A percentile compares a stretch with the other conserved stretches of the same genome.
phyloP scores from a whole-genome alignment of 1,140 invertebrate species.

The Drosophila gunungcola region DNA sequence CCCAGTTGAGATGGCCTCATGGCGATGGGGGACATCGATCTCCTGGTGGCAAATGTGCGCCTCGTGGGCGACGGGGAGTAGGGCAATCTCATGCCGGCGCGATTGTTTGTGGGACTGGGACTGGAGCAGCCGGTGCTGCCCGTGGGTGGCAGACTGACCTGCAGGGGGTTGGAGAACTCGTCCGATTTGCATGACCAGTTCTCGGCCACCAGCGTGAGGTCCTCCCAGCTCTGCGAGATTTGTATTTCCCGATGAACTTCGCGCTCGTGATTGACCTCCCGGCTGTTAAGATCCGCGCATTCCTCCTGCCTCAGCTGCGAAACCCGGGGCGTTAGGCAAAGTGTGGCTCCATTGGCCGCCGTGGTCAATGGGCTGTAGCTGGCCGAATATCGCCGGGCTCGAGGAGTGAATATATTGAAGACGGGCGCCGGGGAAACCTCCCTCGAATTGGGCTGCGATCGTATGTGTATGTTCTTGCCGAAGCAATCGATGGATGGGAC shows the following conservation, averaged over 20 bases:
- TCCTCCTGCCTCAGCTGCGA: slow-evolving; percentile 95
- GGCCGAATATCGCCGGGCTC: slow-evolving; percentile 92
- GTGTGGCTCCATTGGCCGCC: slow-evolving; percentile 83
- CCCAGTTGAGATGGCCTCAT: slow-evolving; percentile 90
- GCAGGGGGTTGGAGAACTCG: slow-evolving; percentile 86
- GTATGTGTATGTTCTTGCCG: slow-evolving; percentile 68
- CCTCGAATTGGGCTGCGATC: slow-evolving; percentile 75
- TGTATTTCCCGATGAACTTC: slow-evolving; percentile 94
- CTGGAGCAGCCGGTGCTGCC: slow-evolving; percentile 70
- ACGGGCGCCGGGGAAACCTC: slow-evolving; percentile 84
- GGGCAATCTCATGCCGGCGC: slow-evolving; percentile 85
- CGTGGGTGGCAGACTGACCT: slow-evolving; percentile 68
- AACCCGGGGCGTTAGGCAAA: slow-evolving; percentile 92
- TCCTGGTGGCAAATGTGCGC: slow-evolving; percentile 90
- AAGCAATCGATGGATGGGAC: slow-evolving; percentile 54
- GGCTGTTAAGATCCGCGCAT: slow-evolving; percentile 91
- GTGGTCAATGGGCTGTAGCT: slow-evolving; percentile 89
- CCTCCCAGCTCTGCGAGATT: slow-evolving; percentile 96
- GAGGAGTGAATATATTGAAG: slow-evolving; percentile 87
- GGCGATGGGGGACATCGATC: slow-evolving; percentile 93
- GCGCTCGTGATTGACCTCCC: slow-evolving; percentile 95
- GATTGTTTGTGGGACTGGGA: slow-evolving; percentile 79
- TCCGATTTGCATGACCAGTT: slow-evolving; percentile 86
- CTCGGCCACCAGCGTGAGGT: slow-evolving; percentile 91
- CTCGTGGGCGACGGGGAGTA: slow-evolving; percentile 93